These are phyloP conservation scores for Apis florea DNA, from an alignment of 1,140 invertebrate genomes.

Conservation along the genomic window DNA sequence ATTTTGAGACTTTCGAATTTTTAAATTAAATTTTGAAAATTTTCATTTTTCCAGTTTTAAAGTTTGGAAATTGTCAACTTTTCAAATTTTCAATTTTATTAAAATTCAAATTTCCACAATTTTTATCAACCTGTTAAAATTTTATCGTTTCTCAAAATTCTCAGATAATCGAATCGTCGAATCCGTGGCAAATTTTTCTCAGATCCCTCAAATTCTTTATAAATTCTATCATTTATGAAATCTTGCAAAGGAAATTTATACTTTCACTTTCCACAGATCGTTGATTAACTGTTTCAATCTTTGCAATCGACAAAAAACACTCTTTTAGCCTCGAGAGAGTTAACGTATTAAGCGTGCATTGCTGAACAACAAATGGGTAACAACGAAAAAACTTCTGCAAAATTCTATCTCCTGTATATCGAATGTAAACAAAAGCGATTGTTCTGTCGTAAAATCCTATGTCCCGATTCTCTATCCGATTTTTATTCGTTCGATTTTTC, in stretches of 20 bases:
- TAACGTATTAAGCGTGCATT: neutral
- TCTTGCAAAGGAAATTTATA: no score
- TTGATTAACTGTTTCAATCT: no score
- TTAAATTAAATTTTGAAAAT: neutral
- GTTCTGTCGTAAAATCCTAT: neutral
- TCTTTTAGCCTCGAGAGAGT: neutral
- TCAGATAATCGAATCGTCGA: no score
- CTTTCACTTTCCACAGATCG: no score
- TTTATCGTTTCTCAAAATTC: neutral
- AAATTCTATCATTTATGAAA: no score
- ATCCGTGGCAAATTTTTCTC: no score
- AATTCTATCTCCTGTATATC: neutral
- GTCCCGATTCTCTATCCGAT: neutral
- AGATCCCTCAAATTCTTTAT: no score
- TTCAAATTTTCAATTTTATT: neutral
- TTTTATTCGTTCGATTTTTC: slow-evolving; percentile 9
- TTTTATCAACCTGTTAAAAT: neutral
- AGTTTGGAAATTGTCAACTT: neutral
- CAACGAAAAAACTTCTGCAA: neutral
- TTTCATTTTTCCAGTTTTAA: neutral
- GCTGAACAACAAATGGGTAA: neutral
- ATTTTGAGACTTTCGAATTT: neutral
- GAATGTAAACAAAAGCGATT: neutral
- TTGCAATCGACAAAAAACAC: no score
- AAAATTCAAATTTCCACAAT: neutral